phyloP scores from a whole-genome alignment of 2,797 vertebrate species.

The Harpagifer antarcticus region DNA sequence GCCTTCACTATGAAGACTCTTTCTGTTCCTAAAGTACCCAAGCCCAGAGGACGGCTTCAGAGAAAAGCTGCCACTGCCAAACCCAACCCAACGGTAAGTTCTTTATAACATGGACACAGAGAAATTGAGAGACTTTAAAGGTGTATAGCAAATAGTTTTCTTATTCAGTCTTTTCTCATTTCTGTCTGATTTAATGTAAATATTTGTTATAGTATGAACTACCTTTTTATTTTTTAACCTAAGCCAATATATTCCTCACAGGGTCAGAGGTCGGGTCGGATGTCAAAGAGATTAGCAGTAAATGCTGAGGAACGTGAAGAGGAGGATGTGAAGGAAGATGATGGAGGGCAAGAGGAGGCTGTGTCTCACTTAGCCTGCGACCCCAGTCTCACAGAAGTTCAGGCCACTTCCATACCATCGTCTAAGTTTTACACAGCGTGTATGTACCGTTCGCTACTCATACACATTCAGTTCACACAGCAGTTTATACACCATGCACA shows the following conservation, averaged over 20 bases:
- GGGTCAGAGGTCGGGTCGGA: constrained; percentile 88
- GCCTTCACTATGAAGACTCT: constrained; percentile 92
- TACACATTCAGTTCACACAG: constrained; percentile 64
- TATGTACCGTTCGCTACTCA: constrained; percentile 93
- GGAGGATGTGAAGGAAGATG: constrained; percentile 68
- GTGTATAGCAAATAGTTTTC: background rate
- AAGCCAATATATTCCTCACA: constrained; percentile 66
- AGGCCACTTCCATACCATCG: constrained; percentile 89
- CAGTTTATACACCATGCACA: constrained; percentile 51
- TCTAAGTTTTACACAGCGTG: constrained; percentile 92
- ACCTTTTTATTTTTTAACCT: constrained; percentile 9
- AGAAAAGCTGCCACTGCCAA: constrained; percentile 77
- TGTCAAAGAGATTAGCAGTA: constrained; percentile 80
- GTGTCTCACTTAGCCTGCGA: constrained; percentile 88
- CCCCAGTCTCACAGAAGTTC: constrained; percentile 93
- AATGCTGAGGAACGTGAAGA: constrained; percentile 68
- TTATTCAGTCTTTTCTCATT: background rate
- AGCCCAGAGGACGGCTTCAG: constrained; percentile 81
- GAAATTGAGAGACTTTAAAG: background rate
- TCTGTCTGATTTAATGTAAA: too few relatives aligned
- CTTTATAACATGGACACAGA: background rate
- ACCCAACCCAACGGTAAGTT: constrained; percentile 84
- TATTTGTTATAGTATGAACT: background rate
- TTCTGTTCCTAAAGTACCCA: constrained; percentile 87
- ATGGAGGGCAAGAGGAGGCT: constrained; percentile 73